phyloP scores from a whole-genome alignment of 2,797 vertebrate species.

The Philypnodon macrostomus region DNA sequence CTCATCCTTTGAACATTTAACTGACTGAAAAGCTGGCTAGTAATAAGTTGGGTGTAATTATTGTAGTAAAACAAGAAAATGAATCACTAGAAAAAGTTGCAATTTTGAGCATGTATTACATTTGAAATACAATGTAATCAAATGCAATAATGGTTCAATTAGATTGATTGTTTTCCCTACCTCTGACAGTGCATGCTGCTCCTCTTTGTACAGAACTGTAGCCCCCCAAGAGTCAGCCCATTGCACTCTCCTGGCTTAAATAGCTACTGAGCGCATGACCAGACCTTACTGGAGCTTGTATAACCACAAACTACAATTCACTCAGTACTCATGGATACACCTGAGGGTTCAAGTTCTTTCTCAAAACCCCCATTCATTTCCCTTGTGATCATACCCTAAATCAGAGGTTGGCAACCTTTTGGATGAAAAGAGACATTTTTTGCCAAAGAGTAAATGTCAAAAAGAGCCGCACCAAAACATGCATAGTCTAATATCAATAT shows the following conservation, averaged over 20 bases:
- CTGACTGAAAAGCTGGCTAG: slow-evolving; percentile 39
- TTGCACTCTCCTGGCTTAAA: slow-evolving; percentile 60
- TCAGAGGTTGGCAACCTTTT: too few relatives aligned
- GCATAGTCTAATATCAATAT: too few relatives aligned
- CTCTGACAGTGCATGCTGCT: slow-evolving; percentile 66
- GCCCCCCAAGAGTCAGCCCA: slow-evolving; percentile 52
- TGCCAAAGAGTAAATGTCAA: too few relatives aligned
- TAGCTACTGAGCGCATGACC: slow-evolving; percentile 65
- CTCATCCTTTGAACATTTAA: slow-evolving; percentile 38
- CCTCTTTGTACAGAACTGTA: slow-evolving; percentile 51
- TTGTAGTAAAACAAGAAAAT: slow-evolving; percentile 30
- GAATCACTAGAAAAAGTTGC: slow-evolving; percentile 14
- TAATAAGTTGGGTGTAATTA: slow-evolving; percentile 30
- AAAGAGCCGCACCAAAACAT: too few relatives aligned
- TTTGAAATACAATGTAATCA: neutral
- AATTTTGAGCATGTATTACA: neutral
- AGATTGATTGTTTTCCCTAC: slow-evolving; percentile 49
- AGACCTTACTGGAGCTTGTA: slow-evolving; percentile 36
- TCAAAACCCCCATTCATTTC: slow-evolving; percentile 34
- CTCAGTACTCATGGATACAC: slow-evolving; percentile 33
- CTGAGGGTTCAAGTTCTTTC: slow-evolving; percentile 32
- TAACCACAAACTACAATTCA: slow-evolving; percentile 23
- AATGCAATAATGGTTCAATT: neutral
- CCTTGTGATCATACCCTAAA: slow-evolving; percentile 65
- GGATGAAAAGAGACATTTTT: too few relatives aligned